A percentile compares a stretch with the other conserved stretches of the same genome.
Evolutionary conservation across 92 coral and sea anemone genomes (phyloP).

Genomic region (Palythoa caribaeorum): DNA sequence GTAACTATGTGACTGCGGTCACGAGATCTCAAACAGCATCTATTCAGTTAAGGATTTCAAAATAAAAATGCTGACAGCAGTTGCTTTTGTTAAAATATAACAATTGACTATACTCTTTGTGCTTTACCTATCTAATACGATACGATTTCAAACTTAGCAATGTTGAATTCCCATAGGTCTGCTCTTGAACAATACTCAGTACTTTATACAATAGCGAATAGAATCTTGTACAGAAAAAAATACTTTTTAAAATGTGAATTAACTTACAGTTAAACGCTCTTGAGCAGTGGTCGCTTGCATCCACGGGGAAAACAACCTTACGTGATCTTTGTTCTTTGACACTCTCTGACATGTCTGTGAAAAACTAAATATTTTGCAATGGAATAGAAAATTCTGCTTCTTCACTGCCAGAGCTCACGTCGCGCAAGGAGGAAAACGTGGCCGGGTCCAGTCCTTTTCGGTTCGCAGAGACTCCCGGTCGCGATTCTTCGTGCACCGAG

Average conservation of each 20-base stretch:
- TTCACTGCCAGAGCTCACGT: no score
- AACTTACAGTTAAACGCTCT: slow-evolving; percentile 94
- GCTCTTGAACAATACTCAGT: background rate
- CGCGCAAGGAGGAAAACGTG: no score
- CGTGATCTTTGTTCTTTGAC: slow-evolving; percentile 27
- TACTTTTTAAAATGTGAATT: background rate
- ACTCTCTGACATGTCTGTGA: slow-evolving; percentile 23
- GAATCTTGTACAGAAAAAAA: no score
- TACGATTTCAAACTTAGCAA: background rate
- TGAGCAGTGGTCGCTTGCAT: slow-evolving; percentile 83
- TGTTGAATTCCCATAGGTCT: background rate
- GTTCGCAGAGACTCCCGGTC: no score
- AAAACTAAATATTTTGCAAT: background rate
- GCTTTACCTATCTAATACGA: background rate
- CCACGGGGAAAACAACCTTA: slow-evolving; percentile 81
- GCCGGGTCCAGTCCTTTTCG: no score
- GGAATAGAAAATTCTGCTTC: no score
- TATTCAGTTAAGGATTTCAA: background rate
- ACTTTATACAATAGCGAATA: no score
- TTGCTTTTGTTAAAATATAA: background rate
- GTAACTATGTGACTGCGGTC: no score
- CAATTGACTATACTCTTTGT: background rate
- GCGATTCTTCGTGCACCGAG: no score
- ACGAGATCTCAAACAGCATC: no score
- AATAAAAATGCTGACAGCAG: background rate